Percentiles rank a stretch among this genome's conserved stretches.
phyloP scores from a whole-genome alignment of 2,888 invertebrate genomes.

The Orthosia gracilis region DNA sequence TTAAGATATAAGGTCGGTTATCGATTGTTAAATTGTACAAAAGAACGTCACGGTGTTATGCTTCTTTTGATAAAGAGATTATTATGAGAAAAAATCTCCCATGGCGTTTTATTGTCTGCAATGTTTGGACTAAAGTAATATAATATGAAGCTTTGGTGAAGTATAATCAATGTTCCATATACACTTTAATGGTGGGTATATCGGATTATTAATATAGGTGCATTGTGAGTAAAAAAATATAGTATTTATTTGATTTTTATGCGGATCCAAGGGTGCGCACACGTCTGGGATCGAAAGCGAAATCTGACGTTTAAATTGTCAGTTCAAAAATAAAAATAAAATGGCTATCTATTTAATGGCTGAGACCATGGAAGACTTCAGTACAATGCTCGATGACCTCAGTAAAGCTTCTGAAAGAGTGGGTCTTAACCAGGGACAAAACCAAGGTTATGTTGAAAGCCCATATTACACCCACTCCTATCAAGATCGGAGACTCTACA shows the following conservation, averaged over 20 bases:
- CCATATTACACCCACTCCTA: no score
- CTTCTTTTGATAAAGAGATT: slow-evolving; percentile 83
- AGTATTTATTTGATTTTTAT: slow-evolving; percentile 23
- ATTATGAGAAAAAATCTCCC: slow-evolving; percentile 82
- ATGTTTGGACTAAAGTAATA: slow-evolving; percentile 78
- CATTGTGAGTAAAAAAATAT: slow-evolving; percentile 30
- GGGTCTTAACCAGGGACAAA: no score
- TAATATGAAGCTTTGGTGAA: slow-evolving; percentile 75
- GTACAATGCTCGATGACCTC: no score
- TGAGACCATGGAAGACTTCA: no score
- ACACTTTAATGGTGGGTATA: slow-evolving; percentile 67
- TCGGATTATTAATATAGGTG: slow-evolving; percentile 62
- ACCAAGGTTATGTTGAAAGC: no score
- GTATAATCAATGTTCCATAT: slow-evolving; percentile 81
- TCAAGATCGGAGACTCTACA: no score
- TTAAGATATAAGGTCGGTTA: slow-evolving; percentile 5
- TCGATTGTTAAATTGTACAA: slow-evolving; percentile 35
- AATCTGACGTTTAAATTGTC: slow-evolving; percentile 14
- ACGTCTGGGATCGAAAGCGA: slow-evolving; percentile 2
- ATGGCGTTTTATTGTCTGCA: slow-evolving; percentile 82
- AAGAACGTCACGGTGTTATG: slow-evolving; percentile 74
- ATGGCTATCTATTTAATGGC: background rate
- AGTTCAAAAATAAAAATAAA: background rate
- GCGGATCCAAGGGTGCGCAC: slow-evolving; percentile 19
- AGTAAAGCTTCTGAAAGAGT: no score